Evolutionary conservation across 2,113 vertebrate genomes (phyloP).

Genomic region (Morphnarchus princeps): DNA sequence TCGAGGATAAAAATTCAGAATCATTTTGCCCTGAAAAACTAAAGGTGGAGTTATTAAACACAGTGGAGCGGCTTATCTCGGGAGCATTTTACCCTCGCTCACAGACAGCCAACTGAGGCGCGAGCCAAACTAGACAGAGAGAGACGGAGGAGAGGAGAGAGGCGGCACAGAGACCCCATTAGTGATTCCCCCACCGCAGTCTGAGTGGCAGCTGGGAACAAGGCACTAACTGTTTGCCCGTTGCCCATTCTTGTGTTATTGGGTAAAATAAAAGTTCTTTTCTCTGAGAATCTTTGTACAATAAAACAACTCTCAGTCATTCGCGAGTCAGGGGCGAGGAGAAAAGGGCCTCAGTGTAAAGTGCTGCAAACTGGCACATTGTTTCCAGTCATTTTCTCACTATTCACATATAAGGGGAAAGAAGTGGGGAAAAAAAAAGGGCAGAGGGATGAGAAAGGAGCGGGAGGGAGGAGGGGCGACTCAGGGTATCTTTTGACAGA

Average conservation of each 20-base stretch:
- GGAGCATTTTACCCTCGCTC: constrained; percentile 62
- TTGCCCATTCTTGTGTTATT: constrained; percentile 73
- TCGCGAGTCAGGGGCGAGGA: constrained; percentile 53
- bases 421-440: not conserved
- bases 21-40: constrained; percentile 73
- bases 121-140: constrained; percentile 4
- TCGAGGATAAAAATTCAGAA: constrained; percentile 70
- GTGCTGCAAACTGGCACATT: constrained; percentile 64
- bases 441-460: constrained; percentile 12
- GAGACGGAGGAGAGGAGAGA: not conserved
- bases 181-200: not conserved
- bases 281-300: constrained; percentile 65
- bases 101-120: not conserved
- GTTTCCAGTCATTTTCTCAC: constrained; percentile 69
- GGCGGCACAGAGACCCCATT: constrained; percentile 7
- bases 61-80: constrained; percentile 67
- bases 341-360: constrained; percentile 65
- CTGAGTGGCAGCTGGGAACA: constrained; percentile 82
- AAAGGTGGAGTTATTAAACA: constrained; percentile 76
- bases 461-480: constrained; percentile 4
- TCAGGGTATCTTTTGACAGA: constrained; percentile 44
- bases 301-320: constrained; percentile 70
- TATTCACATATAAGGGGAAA: constrained; percentile 55
- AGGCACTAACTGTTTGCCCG: constrained; percentile 80
- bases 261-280: constrained; percentile 79